These are phyloP conservation scores for Campoplex capitator DNA, from an alignment of 2,888 invertebrate species.

Conservation along the genomic window DNA sequence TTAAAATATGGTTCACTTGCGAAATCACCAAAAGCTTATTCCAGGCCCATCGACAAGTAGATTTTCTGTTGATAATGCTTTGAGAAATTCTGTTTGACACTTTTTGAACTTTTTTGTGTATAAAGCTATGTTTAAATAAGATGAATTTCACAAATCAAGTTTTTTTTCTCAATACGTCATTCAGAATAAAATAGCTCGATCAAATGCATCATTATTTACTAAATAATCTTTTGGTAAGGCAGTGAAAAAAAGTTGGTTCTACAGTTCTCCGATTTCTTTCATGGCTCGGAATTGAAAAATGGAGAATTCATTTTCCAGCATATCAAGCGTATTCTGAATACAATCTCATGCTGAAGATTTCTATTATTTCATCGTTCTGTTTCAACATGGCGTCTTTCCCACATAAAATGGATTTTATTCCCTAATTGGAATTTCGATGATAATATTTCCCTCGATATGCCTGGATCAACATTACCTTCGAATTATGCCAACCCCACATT, in stretches of 20 bases:
- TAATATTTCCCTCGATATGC: not conserved
- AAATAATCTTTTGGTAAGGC: not conserved
- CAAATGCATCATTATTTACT: not conserved
- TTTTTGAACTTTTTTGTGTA: not conserved
- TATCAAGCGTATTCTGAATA: not conserved
- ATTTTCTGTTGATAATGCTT: not conserved
- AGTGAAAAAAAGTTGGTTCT: not conserved
- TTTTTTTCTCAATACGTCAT: not conserved
- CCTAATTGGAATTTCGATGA: not conserved
- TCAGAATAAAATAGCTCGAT: not conserved
- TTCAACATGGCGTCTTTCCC: not conserved
- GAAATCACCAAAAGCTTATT: not conserved
- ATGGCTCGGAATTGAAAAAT: no score
- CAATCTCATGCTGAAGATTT: not conserved
- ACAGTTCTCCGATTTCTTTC: not conserved
- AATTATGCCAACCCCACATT: slow-evolving; percentile 14
- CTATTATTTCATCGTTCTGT: not conserved
- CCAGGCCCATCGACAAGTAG: not conserved
- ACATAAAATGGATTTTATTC: not conserved
- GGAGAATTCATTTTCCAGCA: not conserved
- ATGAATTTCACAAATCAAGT: not conserved
- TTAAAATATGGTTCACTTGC: not conserved
- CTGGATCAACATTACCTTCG: not conserved
- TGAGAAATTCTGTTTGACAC: not conserved
- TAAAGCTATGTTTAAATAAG: not conserved